Evolutionary conservation across 2,113 vertebrate genomes (phyloP), one percentile per base, ranked within the genome.

Genomic region (Dryoscopus gambensis): DNA sequence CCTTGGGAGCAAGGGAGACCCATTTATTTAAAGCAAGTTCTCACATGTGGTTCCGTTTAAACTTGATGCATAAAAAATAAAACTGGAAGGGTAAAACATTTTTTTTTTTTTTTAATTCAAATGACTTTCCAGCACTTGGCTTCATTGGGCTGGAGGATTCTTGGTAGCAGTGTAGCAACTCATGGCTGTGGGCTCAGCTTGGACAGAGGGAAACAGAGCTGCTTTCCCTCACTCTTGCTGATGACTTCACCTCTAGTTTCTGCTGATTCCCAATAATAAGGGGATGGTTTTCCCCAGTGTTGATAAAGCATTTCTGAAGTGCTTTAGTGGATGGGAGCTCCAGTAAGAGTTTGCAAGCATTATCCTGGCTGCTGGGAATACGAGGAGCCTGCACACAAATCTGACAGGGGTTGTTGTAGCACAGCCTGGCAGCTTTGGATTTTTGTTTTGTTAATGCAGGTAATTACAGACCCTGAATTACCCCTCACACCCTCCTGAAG

Each of bases 41-140:
- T 85, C 44, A 49, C 40, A 31, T 56, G 33, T 80, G 83, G 37
- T 92, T 95, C 52, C 63, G 79, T 80, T 94, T 86, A 88, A 88
- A 50, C 47, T 49, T 11, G 8, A 50, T 68, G 35, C 16, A 37
- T 44, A 76, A 69, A 71, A 89, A 62, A 30, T 49, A 39, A 47
- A 64, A 44, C 28, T 8, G n/a, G 37, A 84, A 46, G 17, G 5
- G 2, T 50, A 83, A 90, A 85, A 33, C 24, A 13, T 53, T 7
- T 6, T 21, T 33, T 28, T 71, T 44, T 46, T 47, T 53, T 46
- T 16, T 21, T 0, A 18, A 12, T n/a, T 19, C 7, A 0, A 63
- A 60, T 60, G 19, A 62, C 33, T 89, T 94, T 27, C 22, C 35
- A 85, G 62, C 11, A 22, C 39, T 91, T 84, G 52, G 56, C 52